phyloP scores from a whole-genome alignment of 2,113 vertebrate species.

The Tetrax tetrax region DNA sequence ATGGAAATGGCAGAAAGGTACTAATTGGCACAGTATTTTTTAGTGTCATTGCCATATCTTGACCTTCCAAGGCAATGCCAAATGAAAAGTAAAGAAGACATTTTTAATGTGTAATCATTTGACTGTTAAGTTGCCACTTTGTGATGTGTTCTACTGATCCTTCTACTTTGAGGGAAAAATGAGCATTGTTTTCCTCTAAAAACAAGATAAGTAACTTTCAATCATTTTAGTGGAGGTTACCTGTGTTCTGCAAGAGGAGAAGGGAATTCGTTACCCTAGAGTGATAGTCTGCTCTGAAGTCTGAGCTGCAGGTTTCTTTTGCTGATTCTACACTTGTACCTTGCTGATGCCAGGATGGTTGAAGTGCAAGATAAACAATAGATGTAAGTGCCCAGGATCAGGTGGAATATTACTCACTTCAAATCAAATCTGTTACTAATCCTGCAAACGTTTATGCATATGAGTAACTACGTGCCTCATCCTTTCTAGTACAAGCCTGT shows the following conservation, averaged over 20 bases:
- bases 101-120: slow-evolving; percentile 28
- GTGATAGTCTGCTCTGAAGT: slow-evolving; percentile 19
- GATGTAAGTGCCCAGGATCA: background rate
- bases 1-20: background rate
- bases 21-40: slow-evolving; percentile 1
- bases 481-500: background rate
- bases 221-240: background rate
- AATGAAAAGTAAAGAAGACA: slow-evolving; percentile 14
- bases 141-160: slow-evolving; percentile 60
- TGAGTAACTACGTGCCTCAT: background rate
- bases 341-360: background rate
- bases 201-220: background rate
- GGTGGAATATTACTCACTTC: slow-evolving; percentile 3
- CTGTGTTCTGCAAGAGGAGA: slow-evolving; percentile 14
- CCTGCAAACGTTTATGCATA: background rate
- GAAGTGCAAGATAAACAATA: background rate
- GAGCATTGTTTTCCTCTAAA: background rate
- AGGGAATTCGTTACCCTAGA: background rate
- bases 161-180: slow-evolving; percentile 39
- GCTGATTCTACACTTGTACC: slow-evolving; percentile 30
- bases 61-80: slow-evolving; percentile 26
- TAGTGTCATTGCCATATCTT: slow-evolving; percentile 25
- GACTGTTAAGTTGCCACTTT: slow-evolving; percentile 64
- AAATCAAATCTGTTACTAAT: background rate
- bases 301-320: slow-evolving; percentile 40